Evolutionary conservation across 2,113 vertebrate genomes (phyloP).

Genomic region (Protobothrops flavoviridis): DNA sequence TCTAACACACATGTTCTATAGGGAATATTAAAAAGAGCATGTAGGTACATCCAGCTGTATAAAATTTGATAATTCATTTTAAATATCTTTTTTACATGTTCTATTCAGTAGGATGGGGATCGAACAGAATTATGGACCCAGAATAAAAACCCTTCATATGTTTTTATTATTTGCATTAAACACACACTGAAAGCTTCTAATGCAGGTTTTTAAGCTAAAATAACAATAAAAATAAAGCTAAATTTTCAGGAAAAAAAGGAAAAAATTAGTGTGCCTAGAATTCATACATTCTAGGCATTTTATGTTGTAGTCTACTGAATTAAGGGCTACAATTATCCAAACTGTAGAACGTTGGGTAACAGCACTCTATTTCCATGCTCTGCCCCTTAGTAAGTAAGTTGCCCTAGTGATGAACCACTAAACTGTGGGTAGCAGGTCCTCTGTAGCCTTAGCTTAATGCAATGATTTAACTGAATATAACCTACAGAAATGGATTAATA

Average conservation of each 20-base stretch:
- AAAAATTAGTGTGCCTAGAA: neutral
- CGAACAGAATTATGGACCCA: neutral
- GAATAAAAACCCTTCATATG: neutral
- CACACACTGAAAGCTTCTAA: neutral
- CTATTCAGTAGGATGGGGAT: neutral
- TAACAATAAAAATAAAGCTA: neutral
- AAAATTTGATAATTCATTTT: neutral
- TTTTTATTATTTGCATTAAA: neutral
- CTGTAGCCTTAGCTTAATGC: neutral
- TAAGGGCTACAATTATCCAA: neutral
- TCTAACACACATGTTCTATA: neutral
- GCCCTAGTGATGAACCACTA: neutral
- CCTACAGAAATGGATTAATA: slow-evolving; percentile 28
- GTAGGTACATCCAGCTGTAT: neutral
- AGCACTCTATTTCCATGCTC: neutral
- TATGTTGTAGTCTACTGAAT: neutral
- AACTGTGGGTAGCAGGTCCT: neutral
- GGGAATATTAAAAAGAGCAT: neutral
- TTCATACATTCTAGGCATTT: neutral
- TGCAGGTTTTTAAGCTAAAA: neutral
- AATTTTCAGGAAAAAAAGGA: neutral
- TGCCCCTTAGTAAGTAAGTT: neutral
- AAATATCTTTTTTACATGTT: neutral
- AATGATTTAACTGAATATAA: slow-evolving; percentile 23
- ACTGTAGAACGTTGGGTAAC: neutral